Base-by-base conservation (phyloP, 1,140 invertebrate genomes). In the Probaryconus sp. region DNA sequence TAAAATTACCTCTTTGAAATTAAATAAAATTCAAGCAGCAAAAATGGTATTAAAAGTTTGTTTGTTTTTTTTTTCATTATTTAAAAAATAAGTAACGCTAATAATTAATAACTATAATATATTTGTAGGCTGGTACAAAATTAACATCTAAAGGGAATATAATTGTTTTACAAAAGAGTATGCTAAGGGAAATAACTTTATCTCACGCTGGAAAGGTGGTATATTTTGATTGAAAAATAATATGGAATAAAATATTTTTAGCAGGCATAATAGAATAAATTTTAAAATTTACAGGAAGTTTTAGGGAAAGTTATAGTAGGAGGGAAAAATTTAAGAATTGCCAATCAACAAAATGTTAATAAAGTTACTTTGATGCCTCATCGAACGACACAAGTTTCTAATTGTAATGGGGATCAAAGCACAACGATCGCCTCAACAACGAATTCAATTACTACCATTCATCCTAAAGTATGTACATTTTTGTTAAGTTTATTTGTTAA, bases 241-340 rank as follows among this genome's bases (percentile, higher is more conserved):
- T n/a, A n/a, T n/a, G n/a, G n/a, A n/a, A n/a, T n/a, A n/a, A n/a
- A n/a, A n/a, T n/a, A n/a, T n/a, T n/a, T n/a, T n/a, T n/a, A n/a
- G n/a, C n/a, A n/a, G n/a, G n/a, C n/a, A n/a, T n/a, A n/a, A n/a
- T n/a, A n/a, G n/a, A n/a, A n/a, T n/a, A n/a, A 48, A 5, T 18
- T 13, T 51, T 42, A 56, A 48, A 21, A 26, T 55, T 79, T 50
- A 3, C 28, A 87, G 86, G 84, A 86, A 78, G 81, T 83, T 43
- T 50, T 83, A 60, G 85, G 81, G 0, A 86, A 86, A 78, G 77
- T 88, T 11, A 85, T 88, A 72, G 76, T 82, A 71, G 83, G 79
- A 28, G 81, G 81, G 5, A 83, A 86, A 48, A 82, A 82, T 70
- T 47, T 86, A 11, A 77, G 78, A n/a, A 40, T 85, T 6, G 24